Evolutionary conservation across 23 tunicate species (phyloP).

Genomic region (Ciona savignyi): DNA sequence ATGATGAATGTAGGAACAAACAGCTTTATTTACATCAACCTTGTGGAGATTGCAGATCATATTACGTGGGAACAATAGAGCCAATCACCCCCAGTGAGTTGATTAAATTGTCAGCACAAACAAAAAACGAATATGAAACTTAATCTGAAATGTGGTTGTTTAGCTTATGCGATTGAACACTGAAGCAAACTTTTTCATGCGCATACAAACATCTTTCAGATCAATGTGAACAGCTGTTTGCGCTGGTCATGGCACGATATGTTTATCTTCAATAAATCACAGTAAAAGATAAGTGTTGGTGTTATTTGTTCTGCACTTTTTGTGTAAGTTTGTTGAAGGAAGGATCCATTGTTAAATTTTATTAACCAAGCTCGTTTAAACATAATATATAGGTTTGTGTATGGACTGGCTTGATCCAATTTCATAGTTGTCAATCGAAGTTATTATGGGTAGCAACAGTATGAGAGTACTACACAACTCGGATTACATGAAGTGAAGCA

Average conservation of each 20-base stretch:
- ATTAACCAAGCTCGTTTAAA: neutral
- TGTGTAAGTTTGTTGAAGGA: neutral
- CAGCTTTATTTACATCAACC: neutral
- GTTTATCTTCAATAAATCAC: no score
- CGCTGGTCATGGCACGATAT: no score
- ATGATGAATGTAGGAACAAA: neutral
- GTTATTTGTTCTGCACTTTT: no score
- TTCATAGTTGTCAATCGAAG: neutral
- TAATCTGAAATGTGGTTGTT: neutral
- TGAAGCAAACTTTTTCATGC: no score
- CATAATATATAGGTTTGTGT: neutral
- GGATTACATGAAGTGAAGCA: neutral
- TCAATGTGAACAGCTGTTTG: no score
- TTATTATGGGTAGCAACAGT: neutral
- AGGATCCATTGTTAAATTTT: neutral
- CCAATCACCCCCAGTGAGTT: neutral
- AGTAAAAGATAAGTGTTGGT: no score
- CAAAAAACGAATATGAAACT: neutral
- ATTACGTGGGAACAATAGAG: neutral
- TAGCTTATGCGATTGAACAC: no score
- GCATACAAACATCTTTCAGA: no score
- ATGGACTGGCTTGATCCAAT: neutral
- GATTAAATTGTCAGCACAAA: neutral
- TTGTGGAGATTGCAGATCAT: neutral
- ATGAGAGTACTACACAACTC: neutral